A percentile compares a stretch with the other conserved stretches of the same genome.
Conservation (phyloP, 2,113 vertebrate species). For the Aphyosemion australe region DNA sequence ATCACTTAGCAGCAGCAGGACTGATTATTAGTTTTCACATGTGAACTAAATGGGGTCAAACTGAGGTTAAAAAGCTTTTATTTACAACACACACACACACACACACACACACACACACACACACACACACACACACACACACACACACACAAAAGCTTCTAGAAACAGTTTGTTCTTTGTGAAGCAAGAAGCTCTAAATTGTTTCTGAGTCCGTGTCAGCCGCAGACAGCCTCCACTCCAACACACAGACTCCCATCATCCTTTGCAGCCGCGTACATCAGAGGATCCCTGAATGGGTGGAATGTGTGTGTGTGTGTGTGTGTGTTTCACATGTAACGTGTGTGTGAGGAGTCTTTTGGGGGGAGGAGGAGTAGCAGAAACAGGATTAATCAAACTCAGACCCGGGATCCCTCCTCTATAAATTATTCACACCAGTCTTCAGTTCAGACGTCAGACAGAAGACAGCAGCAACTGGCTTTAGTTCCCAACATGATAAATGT, state of each 20-base stretch:
- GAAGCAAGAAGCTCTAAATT: no score
- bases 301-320: neutral
- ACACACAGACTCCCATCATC: slow-evolving; percentile 34
- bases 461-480: neutral
- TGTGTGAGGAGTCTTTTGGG: neutral
- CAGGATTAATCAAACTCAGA: slow-evolving; percentile 22
- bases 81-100: no score
- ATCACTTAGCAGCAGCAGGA: no score
- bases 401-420: slow-evolving; percentile 34
- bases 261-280: slow-evolving; percentile 31
- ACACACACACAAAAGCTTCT: no score
- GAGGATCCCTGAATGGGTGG: slow-evolving; percentile 7
- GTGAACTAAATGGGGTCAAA: no score
- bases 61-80: no score
- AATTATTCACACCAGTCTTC: slow-evolving; percentile 34
- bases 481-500: no score
- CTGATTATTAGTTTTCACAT: no score
- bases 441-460: slow-evolving; percentile 12
- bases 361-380: slow-evolving; percentile 29
- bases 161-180: no score
- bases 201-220: slow-evolving; percentile 27
- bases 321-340: neutral
- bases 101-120: no score
- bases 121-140: no score
- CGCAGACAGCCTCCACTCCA: slow-evolving; percentile 70